Conservation (phyloP, 2,113 vertebrate species). For the Psilopogon haemacephalus region DNA sequence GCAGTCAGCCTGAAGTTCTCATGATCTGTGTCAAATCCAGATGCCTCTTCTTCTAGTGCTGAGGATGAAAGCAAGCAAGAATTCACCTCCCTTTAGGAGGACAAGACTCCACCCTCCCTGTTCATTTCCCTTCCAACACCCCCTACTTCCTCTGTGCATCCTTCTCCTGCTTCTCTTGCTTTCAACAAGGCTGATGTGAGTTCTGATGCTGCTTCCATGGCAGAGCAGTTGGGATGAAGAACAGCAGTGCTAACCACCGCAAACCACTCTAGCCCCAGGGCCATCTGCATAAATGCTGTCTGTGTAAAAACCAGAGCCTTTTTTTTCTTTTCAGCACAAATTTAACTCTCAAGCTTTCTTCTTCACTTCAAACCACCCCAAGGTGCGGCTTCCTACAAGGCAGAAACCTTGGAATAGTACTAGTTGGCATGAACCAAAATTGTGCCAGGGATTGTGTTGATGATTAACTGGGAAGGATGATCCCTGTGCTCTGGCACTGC, state of each 20-base stretch:
- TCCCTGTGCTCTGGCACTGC: background rate
- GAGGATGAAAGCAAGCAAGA: background rate
- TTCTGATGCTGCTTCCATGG: background rate
- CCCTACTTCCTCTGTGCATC: background rate
- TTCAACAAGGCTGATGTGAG: background rate
- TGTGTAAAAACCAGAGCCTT: background rate
- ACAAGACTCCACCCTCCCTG: background rate
- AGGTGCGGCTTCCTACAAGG: background rate
- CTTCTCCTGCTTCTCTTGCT: background rate
- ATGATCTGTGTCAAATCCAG: background rate
- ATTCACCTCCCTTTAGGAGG: background rate
- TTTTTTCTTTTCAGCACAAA: background rate
- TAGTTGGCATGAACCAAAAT: background rate
- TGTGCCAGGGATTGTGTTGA: background rate
- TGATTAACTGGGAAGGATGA: background rate
- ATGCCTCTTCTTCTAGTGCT: background rate
- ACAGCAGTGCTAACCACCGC: background rate
- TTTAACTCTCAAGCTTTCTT: background rate
- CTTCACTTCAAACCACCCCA: fast-evolving
- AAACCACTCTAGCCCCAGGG: background rate
- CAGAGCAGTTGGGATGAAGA: background rate
- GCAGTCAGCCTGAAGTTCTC: background rate
- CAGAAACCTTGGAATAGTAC: background rate
- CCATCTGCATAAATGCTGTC: background rate
- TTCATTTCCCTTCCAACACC: background rate